Base-by-base conservation (phyloP, 2,888 invertebrate species). In the Pachymerium ferrugineum region DNA sequence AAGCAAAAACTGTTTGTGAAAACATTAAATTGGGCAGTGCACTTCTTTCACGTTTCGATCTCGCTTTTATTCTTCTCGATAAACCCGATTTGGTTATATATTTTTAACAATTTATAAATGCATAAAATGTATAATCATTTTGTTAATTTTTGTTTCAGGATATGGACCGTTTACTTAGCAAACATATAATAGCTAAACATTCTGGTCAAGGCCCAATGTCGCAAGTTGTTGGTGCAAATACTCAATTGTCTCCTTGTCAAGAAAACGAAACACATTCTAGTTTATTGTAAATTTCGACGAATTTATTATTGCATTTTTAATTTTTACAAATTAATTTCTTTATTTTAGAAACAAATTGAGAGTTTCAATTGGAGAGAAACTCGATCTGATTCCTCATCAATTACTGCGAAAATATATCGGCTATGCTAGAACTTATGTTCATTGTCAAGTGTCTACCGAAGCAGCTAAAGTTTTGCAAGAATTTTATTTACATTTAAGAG, bases 1-100 rank as follows among this genome's bases (percentile, higher is more conserved):
- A 90, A 79, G 88, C 89, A 0, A 94, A 93, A 84, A 92, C 93
- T 14, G 89, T 97, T 0, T 86, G 90, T 0, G 94, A 96, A 84
- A 97, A 97, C 83, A 86, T 97, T 76, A 91, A 90, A 82, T 88
- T 97, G 78, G 89, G 90, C 77, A 89, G 91, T 14, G 90, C 96
- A 0, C 85, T 97, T 73, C 83, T 97, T 16, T 94, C 94, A 1
- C 86, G 97, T 82, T 97, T 97, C 83, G 97, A 97, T 85, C 85
- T 97, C 74, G 90, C 95, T 69, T 97, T 95, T 81, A 90, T 97
- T 76, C 85, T 97, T 29, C 82, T 94, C 75, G 97, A 97, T 84
- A 88, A 89, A 80, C 92, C 95, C 4, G 89, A 94, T 82, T 89
- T 90, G 86, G 90, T 90, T 81, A 77, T 70, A 6, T 8, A 54